Base-by-base conservation (phyloP, 2,888 invertebrate species). In the Mesorhabditis belari region DNA sequence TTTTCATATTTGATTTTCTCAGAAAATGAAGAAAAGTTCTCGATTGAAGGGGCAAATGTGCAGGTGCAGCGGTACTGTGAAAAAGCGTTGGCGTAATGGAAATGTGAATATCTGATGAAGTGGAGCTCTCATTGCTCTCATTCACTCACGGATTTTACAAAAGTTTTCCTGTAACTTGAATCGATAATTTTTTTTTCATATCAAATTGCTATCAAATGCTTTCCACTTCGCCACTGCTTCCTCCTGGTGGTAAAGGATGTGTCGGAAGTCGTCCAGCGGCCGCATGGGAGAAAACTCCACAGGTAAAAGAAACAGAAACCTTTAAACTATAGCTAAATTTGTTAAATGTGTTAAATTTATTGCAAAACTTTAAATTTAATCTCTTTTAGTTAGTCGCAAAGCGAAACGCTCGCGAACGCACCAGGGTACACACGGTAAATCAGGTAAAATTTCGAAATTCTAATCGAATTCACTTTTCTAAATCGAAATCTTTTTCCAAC, bases 401-500 rank as follows among this genome's bases (percentile, higher is more conserved):
- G 57, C 63, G 80, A n/a, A 80, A 80, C 59, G 80, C 78, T 3
- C 63, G 80, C 12, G 80, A 80, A 56, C 62, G 80, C 21, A 74
- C 75, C 3, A 63, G 80, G 4, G 79, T 79, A 24, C 76, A 77
- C 55, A 77, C 75, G 4, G 76, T 75, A 17, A 76, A 76, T 62
- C 70, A 76, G 69, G 73, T 73, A 9, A 24, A 62, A 28, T 28
- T 49, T 27, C 5, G n/a, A 4, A 25, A 29, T 4, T 12, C 51
- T 24, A 24, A 28, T 25, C 21, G 50, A 35, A 6, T 17, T 25
- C 2, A 19, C 23, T 9, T 21, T 49, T 21, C 24, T 19, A 25
- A 50, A 29, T 21, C 55, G 35, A 53, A 26, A n/a, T 49, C 17
- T 86, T 5, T 87, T 88, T 9, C 83, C 85, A 70, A 65, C 65